Percentiles rank a stretch among this genome's conserved stretches.
Conservation (phyloP, 2,888 invertebrate species). For the Darwinula stevensoni region DNA sequence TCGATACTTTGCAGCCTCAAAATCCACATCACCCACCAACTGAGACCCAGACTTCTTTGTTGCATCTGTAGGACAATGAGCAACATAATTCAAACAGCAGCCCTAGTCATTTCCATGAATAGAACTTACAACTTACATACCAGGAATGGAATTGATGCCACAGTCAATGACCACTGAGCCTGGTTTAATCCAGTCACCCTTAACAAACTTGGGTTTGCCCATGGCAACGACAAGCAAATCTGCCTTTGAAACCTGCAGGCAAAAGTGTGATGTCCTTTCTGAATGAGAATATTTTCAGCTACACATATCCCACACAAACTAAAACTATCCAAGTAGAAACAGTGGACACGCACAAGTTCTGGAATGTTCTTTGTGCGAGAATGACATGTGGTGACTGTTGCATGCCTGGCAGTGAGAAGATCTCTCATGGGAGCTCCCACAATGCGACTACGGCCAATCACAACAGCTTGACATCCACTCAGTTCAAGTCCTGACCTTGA, state of each 20-base stretch:
- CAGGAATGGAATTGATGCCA: conserved; percentile 75
- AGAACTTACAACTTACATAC: conserved; percentile 23
- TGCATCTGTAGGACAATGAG: conserved; percentile 25
- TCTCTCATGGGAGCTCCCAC: conserved; percentile 87
- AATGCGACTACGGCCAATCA: conserved; percentile 86
- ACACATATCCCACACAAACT: too few species aligned
- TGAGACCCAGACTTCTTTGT: conserved; percentile 46
- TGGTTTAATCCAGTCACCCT: conserved; percentile 84
- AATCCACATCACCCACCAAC: conserved; percentile 84
- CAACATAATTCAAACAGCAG: neutral
- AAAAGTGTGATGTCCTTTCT: too few species aligned
- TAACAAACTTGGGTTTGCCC: conserved; percentile 62
- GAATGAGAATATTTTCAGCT: too few species aligned
- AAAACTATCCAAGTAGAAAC: too few species aligned
- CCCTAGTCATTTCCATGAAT: too few species aligned
- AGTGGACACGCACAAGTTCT: conserved; percentile 39
- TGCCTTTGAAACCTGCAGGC: conserved; percentile 32
- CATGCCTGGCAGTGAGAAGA: conserved; percentile 80
- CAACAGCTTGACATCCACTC: conserved; percentile 58
- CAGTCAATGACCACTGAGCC: conserved; percentile 97
- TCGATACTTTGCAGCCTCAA: conserved; percentile 37
- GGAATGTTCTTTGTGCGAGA: conserved; percentile 61
- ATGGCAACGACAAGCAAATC: conserved; percentile 94
- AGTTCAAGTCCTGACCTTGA: conserved; percentile 35
- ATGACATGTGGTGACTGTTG: conserved; percentile 90